A percentile compares a stretch with the other conserved stretches of the same genome.
These are phyloP conservation scores for Muntiacus muntjak DNA, from an alignment of 2,113 vertebrate species.

Conservation along the genomic window DNA sequence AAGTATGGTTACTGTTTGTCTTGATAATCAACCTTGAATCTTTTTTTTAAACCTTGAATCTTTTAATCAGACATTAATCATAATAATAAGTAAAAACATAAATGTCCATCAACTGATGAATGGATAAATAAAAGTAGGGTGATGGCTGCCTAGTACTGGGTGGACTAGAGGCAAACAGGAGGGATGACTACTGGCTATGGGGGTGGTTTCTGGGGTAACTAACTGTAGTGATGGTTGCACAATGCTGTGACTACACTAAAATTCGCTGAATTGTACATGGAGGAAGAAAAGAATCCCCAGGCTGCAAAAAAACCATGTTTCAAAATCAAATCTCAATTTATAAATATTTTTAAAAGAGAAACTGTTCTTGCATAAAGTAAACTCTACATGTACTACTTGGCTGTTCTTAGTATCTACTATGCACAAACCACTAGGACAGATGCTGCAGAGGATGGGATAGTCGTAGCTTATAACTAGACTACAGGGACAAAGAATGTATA, in stretches of 20 bases:
- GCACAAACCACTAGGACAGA: neutral
- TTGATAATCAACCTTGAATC: neutral
- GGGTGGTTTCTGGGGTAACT: neutral
- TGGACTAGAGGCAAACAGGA: neutral
- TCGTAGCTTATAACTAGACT: neutral
- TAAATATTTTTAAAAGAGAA: neutral
- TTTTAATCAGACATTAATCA: neutral
- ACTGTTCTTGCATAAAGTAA: neutral
- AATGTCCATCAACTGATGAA: neutral
- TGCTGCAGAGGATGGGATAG: neutral
- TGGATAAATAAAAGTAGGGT: neutral
- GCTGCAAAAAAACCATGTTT: neutral
- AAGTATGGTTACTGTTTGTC: neutral
- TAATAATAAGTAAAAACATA: neutral
- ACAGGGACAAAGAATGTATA: neutral
- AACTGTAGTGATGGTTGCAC: neutral
- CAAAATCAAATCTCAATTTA: neutral
- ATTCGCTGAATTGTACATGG: neutral
- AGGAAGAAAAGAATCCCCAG: neutral
- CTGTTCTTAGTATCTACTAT: neutral
- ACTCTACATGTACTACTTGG: neutral
- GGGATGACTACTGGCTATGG: neutral
- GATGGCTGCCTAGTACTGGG: neutral
- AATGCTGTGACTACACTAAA: neutral
- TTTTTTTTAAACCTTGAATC: neutral